Base-by-base conservation (phyloP, 2,797 vertebrate species). In the Kryptolebias ocellatus region DNA sequence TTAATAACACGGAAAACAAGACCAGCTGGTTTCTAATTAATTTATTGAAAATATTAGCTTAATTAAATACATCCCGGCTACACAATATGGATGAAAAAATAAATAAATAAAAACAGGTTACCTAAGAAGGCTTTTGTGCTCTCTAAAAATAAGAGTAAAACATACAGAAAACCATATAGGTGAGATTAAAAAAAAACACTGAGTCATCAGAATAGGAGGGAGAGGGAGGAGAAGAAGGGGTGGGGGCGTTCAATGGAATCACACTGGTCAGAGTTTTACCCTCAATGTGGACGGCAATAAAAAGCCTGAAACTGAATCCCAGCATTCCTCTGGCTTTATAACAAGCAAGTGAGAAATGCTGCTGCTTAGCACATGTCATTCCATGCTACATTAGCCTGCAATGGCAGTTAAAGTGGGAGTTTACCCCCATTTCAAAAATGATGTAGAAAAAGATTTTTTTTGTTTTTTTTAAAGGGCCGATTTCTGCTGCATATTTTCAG, bases 261-360 rank as follows among this genome's bases (percentile, higher is more conserved):
- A 67, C 42, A 50, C 66, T 71, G 72, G 78, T 83, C 83, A 80
- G 84, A 86, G 73, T 87, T 81, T 83, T 83, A 90, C 81, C 83
- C 85, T 80, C 83, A 68, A 80, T 75, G 83, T 81, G 81, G 66
- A 76, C 65, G 81, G 76, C 74, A 83, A 81, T 79, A 60, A 80
- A 91, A 90, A 83, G 74, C 70, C 79, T 81, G 79, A 77, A 90
- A 88, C 75, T 79, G 81, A 84, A 87, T 79, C 84, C 76, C 79
- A 37, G 54, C 86, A 86, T 92, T 89, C 89, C 87, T 82, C 64
- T 82, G 90, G 81, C 84, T 87, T 89, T 82, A 85, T 86, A 79
- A 82, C 76, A 69, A 79, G 76, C 56, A 64, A 81, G 80, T 74
- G 87, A 88, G 89, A 90, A 83, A 79, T 72, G 70, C 69, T 71